Conservation (phyloP, 2,797 vertebrate genomes). For the Malurus leucopterus region DNA sequence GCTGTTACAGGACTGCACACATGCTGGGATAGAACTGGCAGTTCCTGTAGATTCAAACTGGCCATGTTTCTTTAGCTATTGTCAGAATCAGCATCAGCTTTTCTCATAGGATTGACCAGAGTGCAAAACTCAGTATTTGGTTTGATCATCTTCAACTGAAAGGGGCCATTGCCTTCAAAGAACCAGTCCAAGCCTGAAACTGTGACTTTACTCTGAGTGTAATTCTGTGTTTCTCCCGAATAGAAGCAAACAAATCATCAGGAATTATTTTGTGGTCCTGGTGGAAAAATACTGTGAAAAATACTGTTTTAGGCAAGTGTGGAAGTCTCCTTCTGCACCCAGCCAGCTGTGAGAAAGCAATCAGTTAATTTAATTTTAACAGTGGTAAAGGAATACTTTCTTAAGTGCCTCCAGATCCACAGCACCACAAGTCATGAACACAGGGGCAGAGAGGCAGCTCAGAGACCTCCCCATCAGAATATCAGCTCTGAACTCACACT, state of each 20-base stretch:
- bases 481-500: rapidly evolving
- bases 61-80: background rate
- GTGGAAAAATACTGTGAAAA: background rate
- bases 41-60: background rate
- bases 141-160: background rate
- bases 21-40: rapidly evolving
- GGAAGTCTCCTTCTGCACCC: background rate
- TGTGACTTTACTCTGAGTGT: background rate
- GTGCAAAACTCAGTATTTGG: background rate
- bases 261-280: background rate
- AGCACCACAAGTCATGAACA: too few relatives aligned
- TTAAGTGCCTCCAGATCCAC: background rate
- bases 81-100: background rate
- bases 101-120: background rate
- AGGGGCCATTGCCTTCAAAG: background rate
- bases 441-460: background rate
- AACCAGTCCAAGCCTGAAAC: background rate
- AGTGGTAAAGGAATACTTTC: background rate
- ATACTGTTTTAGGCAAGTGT: background rate
- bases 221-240: background rate
- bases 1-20: background rate
- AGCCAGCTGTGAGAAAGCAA: background rate
- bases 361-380: background rate
- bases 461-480: background rate
- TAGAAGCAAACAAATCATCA: background rate